A percentile compares a stretch with the other conserved stretches of the same genome.
Evolutionary conservation across 2,113 vertebrate genomes (phyloP).

Genomic region (Gopherus flavomarginatus): DNA sequence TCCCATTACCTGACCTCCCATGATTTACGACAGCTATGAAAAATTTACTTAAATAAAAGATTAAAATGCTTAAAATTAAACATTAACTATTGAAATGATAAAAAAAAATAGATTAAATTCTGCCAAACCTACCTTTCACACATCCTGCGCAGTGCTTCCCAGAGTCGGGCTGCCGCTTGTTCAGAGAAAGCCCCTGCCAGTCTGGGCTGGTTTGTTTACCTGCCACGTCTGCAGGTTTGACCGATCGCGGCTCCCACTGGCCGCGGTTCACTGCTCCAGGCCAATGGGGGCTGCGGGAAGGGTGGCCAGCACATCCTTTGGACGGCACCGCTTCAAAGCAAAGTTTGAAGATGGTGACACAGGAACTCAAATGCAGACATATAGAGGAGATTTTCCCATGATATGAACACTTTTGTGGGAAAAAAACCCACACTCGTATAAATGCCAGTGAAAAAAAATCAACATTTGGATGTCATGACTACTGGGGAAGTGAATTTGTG

Average conservation of each 20-base stretch:
- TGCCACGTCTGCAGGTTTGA: no score
- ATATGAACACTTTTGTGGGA: not conserved
- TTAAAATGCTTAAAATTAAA: not conserved
- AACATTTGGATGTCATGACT: not conserved
- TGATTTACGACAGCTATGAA: not conserved
- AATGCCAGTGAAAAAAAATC: not conserved
- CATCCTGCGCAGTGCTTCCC: not conserved
- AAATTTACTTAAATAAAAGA: not conserved
- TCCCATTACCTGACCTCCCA: not conserved
- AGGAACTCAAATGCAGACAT: not conserved
- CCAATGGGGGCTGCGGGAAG: no score
- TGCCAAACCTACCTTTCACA: not conserved
- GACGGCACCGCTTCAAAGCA: not conserved
- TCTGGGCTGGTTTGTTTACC: no score
- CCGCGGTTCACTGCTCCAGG: no score
- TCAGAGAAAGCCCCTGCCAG: no score
- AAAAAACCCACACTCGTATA: not conserved
- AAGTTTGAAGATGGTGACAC: not conserved
- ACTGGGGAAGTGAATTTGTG: not conserved
- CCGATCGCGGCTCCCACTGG: no score
- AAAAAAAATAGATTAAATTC: not conserved
- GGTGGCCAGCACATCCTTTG: no score
- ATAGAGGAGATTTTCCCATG: not conserved
- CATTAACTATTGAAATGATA: not conserved
- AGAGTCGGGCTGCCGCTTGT: no score